Evolutionary conservation across 2,888 invertebrate species (phyloP), one percentile per base, ranked within the genome.

Genomic region (Agrochola lychnidis): DNA sequence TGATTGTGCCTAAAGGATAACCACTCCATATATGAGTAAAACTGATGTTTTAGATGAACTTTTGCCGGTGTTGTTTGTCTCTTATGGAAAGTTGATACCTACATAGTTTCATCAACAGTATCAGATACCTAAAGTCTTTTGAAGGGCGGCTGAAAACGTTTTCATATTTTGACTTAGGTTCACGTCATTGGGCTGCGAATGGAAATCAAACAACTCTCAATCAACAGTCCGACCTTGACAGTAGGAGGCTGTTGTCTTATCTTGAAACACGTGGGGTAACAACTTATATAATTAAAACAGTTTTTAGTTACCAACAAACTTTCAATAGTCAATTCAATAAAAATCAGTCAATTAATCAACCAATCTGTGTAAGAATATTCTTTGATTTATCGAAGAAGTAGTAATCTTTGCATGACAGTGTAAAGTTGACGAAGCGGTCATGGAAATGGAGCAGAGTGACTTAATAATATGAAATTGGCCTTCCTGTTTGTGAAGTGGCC

Each of bases 391-490:
- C 53, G 36, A 22, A 36, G 10, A 30, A 19, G 45, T 63, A 14
- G 42, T 75, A 59, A 57, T 76, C 56, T 48, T 57, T 30, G 73
- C 57, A 80, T n/a, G 36, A 75, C 42, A 19, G 19, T 45, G 19
- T 53, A 10, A 61, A 16, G 30, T 16, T 25, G 36, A 36, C 16
- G 14, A 1, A 51, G 36, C 36, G 36, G 14, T 4, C 36, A 25
- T 36, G 36, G 62, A n/a, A 81, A 53, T 64, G 22, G n/a, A 19
- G 4, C 77, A 42, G 12, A 67, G 36, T n/a, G n/a, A n/a, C 16
- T 73, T 59, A 53, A 53, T 67, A 48, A 62, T 36, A 62, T 70
- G 62, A 81, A 68, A 76, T 56, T 85, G 67, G 59, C 57, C 82
- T 82, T 75, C 82, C 66, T 59, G 51, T 70, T 16, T 9, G 14